phyloP scores from a whole-genome alignment of 1,140 invertebrate species.

The Apocrypta bakeri region DNA sequence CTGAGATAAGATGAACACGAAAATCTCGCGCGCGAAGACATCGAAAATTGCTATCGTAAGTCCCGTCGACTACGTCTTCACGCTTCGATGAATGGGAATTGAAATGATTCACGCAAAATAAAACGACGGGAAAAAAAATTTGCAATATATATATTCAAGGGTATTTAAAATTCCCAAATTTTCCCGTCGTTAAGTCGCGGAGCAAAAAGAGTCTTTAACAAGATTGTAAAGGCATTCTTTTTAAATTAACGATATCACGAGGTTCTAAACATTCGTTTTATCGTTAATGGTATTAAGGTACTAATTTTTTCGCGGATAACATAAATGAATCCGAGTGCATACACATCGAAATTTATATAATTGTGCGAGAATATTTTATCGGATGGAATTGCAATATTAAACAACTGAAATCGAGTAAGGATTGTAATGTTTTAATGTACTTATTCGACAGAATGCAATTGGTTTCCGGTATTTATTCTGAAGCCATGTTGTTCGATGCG shows the following conservation, averaged over 20 bases:
- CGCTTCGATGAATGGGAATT: neutral
- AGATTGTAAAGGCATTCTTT: neutral
- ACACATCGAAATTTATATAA: neutral
- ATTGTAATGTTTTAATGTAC: neutral
- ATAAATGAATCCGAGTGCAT: no score
- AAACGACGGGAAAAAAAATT: neutral
- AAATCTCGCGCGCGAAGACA: neutral
- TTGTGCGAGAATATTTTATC: neutral
- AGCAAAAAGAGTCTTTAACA: no score
- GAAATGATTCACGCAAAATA: neutral
- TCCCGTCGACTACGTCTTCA: neutral
- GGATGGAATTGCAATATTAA: neutral
- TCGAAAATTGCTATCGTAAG: slow-evolving; percentile 22
- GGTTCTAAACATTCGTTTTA: neutral
- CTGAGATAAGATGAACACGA: neutral
- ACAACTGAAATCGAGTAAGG: neutral
- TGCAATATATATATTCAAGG: neutral
- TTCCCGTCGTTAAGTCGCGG: no score
- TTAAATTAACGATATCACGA: neutral
- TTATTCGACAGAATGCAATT: neutral
- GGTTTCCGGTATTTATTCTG: neutral
- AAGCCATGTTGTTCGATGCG: neutral
- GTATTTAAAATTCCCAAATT: neutral
- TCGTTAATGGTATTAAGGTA: neutral
- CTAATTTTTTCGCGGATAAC: neutral